Evolutionary conservation across 2,113 vertebrate species (phyloP), one percentile per base, ranked within the genome.

Genomic region (Rostratula benghalensis): DNA sequence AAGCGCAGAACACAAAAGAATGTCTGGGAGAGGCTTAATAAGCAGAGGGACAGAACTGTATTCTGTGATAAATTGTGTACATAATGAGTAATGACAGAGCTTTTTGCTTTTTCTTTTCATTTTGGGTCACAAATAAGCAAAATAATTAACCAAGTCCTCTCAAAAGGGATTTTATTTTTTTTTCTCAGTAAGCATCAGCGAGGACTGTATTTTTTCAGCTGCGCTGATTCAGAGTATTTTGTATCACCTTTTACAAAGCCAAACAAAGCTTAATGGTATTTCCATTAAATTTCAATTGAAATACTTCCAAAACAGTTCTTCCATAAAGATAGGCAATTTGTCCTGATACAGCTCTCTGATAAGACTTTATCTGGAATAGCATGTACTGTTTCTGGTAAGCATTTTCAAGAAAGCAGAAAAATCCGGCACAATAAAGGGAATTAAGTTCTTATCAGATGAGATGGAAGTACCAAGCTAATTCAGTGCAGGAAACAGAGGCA

Each of bases 191-290:
- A 96, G n/a, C 86, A 87, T 97, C 86, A 81, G n/a, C 21, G n/a
- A 90, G 63, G 90, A 51, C 59, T 97, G 25, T 97, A 95, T 96
- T 97, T 97, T 96, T 94, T 96, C 95, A 96, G 94, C 95, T 95
- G 93, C 6, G 0, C 70, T 92, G 83, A 92, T 96, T 96, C 95
- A 93, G 92, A 73, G 94, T 89, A 92, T 96, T 96, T 96, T 95
- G 86, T 93, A 94, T 90, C 94, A 96, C 96, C 95, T 95, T 96
- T 94, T 95, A 94, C 53, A 90, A 95, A 97, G 95, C 93, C 92
- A 96, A 96, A 94, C 94, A 96, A 96, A 97, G 83, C 92, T 93
- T 96, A 96, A 96, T 94, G 95, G 91, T 91, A 89, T 95, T 95
- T 94, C 94, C 94, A 94, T 97, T 95, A 96, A 95, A 94, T 94